Percentiles rank a stretch among this genome's conserved stretches.
Conservation (phyloP, 1,140 invertebrate genomes). For the Goniozus legneri region DNA sequence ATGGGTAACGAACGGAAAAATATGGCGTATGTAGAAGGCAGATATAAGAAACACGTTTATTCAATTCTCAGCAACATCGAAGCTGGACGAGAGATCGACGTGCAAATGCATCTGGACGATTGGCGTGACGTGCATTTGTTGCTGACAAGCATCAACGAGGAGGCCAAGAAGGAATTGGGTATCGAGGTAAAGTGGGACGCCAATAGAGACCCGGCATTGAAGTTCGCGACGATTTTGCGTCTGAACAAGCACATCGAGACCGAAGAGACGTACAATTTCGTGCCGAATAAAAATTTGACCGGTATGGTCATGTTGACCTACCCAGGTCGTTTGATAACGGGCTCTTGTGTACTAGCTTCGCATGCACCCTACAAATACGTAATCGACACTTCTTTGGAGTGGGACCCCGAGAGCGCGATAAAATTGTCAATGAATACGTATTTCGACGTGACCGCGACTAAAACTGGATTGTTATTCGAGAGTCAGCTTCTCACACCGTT, state of each 20-base stretch:
- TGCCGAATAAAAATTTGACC: constrained; percentile 57
- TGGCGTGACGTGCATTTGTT: constrained; percentile 70
- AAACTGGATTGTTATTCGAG: constrained; percentile 46
- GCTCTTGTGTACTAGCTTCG: constrained; percentile 53
- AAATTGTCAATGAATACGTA: constrained; percentile 53
- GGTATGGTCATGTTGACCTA: constrained; percentile 65
- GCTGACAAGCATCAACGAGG: constrained; percentile 57
- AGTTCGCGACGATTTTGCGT: constrained; percentile 59
- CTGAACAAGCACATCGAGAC: constrained; percentile 40
- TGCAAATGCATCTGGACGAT: constrained; percentile 73
- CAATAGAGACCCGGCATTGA: constrained; percentile 73
- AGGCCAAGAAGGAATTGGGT: constrained; percentile 60
- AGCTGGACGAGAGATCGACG: constrained; percentile 46
- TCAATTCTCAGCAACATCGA: constrained; percentile 56
- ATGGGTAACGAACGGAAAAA: constrained; percentile 37
- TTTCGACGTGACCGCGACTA: constrained; percentile 48
- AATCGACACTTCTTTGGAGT: constrained; percentile 53
- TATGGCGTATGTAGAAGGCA: constrained; percentile 61
- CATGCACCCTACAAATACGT: constrained; percentile 48
- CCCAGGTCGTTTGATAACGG: constrained; percentile 67
- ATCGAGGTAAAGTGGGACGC: constrained; percentile 78
- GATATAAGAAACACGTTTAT: constrained; percentile 65
- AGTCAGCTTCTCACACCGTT: constrained; percentile 68
- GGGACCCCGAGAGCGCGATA: constrained; percentile 57
- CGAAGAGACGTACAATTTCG: constrained; percentile 27